Conservation (phyloP, 2,888 invertebrate species). For the Oasisia sp. region DNA sequence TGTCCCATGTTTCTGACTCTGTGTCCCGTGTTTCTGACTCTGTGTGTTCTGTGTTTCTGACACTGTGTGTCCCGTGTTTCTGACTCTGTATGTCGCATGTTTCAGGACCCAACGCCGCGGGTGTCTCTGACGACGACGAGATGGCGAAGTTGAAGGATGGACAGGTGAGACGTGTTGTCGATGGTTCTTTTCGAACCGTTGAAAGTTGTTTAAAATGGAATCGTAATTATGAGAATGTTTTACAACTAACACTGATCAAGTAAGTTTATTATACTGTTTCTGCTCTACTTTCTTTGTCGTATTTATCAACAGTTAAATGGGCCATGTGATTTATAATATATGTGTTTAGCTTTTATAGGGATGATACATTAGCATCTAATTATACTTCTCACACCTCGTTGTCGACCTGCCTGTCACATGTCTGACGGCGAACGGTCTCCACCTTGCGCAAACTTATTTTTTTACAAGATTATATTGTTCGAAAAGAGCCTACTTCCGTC, state of each 20-base stretch:
- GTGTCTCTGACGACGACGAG: slow-evolving; percentile 6
- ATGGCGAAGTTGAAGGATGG: slow-evolving; percentile 17
- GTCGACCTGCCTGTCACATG: neutral
- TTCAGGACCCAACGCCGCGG: neutral
- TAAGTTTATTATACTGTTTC: neutral
- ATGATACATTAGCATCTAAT: neutral
- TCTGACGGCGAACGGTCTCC: neutral
- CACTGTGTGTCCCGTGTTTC: neutral
- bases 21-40: too few relatives aligned
- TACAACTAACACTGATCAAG: neutral
- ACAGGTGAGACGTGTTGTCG: neutral
- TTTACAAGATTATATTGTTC: neutral
- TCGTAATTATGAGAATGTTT: too few relatives aligned
- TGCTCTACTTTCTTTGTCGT: neutral
- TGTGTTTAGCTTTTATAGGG: neutral
- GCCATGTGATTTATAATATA: neutral
- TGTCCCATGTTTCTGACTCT: too few relatives aligned
- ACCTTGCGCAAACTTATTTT: neutral
- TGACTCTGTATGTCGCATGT: too few relatives aligned
- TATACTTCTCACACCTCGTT: neutral
- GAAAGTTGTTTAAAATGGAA: too few relatives aligned
- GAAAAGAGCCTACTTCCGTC: neutral
- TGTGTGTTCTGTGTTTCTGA: neutral
- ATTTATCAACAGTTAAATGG: neutral
- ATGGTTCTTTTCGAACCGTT: too few relatives aligned